phyloP scores from a whole-genome alignment of 2,113 vertebrate species.

The Anolis carolinensis region DNA sequence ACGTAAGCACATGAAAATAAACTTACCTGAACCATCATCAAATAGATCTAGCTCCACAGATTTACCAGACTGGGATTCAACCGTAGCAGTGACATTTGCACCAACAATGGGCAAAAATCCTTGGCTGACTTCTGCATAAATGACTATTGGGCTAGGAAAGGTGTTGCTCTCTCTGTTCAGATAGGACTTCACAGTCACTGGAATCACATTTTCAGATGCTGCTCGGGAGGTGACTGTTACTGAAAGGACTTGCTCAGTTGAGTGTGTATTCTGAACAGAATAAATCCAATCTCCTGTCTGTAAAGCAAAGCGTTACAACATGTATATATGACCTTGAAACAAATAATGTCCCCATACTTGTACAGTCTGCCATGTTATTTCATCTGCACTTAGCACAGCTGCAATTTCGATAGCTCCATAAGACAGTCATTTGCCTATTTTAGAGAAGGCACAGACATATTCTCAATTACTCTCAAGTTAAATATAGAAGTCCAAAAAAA shows the following conservation, averaged over 20 bases:
- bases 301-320: background rate
- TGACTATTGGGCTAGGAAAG: conserved; percentile 55
- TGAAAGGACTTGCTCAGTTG: conserved; percentile 51
- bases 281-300: conserved; percentile 75
- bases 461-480: background rate
- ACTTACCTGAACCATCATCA: conserved; percentile 76
- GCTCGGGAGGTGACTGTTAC: conserved; percentile 69
- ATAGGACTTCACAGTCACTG: conserved; percentile 56
- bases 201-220: conserved; percentile 50
- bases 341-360: background rate
- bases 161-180: conserved; percentile 52
- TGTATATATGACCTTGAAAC: background rate
- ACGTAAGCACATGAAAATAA: background rate
- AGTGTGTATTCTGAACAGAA: conserved; percentile 54
- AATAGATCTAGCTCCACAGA: conserved; percentile 54
- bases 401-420: background rate
- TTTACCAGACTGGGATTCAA: conserved; percentile 59
- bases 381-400: background rate
- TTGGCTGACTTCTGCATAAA: conserved; percentile 76
- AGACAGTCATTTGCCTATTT: background rate
- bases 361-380: background rate
- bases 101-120: conserved; percentile 73
- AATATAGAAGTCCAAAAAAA: background rate
- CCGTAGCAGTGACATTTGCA: conserved; percentile 67
- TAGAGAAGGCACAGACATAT: background rate